Evolutionary conservation across 2,888 invertebrate genomes (phyloP), one percentile per base, ranked within the genome.

Genomic region (Chaetogeoica ovagalla): DNA sequence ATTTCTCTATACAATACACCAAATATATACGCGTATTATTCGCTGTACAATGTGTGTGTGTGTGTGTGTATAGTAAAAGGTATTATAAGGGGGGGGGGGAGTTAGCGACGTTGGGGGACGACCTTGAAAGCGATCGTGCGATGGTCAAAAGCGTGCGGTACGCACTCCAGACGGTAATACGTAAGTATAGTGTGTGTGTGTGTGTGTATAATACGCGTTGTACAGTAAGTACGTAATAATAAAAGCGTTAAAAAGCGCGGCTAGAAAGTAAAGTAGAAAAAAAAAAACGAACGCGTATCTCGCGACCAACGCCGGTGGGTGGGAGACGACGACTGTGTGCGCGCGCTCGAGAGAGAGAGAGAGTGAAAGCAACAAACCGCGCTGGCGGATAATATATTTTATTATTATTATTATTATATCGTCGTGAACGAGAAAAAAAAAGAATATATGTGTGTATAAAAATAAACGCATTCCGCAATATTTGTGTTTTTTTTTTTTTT

Each of bases 261-360:
- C 39, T 75, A 75, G 75, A 75, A 75, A 75, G 75, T 75, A 75
- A 75, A n/a, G n/a, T n/a, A n/a, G n/a, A n/a, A n/a, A n/a, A n/a
- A n/a, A n/a, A n/a, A n/a, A 75, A 75, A 66, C 74, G 63, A 37
- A 30, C 30, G 30, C 74, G 65, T 74, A 65, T 74, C 74, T 74
- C 37, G 63, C 4, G 17, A 43, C 77, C 70, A 0, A 21, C 37
- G 39, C 52, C 52, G 43, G 57, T 3, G 17, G 7, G 43, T 6
- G 43, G 8, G 17, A 21, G 70, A 62, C 3, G 21, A 21, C 8
- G 23, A 59, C 15, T 15, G 48, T 60, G 52, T 21, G 55, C 37
- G 62, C 39, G 57, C 1, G 9, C n/a, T 62, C 55, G 70, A 79
- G 68, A 79, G 77, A 70, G 77, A 79, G 70, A 63, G 70, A 79